Percentiles rank a stretch among this genome's conserved stretches.
These are phyloP conservation scores for Diploscapter pachys DNA, from an alignment of 1,140 invertebrate genomes.

Conservation along the genomic window DNA sequence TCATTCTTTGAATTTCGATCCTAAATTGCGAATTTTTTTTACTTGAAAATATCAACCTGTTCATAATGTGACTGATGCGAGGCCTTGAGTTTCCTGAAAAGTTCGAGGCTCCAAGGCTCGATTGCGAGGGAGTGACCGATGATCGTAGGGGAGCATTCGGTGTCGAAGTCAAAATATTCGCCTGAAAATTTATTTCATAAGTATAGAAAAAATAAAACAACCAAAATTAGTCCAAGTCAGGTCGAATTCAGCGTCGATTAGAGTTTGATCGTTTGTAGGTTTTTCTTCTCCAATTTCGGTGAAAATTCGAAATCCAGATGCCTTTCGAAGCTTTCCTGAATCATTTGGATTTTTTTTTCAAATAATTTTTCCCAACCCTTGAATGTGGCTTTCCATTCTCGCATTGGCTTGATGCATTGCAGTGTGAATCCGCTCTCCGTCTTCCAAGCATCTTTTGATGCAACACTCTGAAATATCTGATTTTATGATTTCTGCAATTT, in stretches of 20 bases:
- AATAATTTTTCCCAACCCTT: constrained; percentile 18
- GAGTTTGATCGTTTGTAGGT: not conserved
- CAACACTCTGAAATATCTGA: too few species aligned
- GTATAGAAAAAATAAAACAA: not conserved
- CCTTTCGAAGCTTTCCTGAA: not conserved
- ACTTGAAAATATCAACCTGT: constrained; percentile 1
- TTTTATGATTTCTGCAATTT: too few species aligned
- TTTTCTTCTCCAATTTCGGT: constrained; percentile 33
- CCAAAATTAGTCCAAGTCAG: constrained; percentile 44
- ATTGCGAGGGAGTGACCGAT: constrained; percentile 44
- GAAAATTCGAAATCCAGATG: constrained; percentile 15
- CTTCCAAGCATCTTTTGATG: constrained; percentile 25
- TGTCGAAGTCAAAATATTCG: constrained; percentile 49
- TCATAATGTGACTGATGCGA: constrained; percentile 49
- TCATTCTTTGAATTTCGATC: too few species aligned
- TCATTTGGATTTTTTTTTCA: constrained; percentile 1
- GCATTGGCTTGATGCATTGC: constrained; percentile 43
- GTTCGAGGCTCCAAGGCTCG: constrained; percentile 41
- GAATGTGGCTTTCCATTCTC: constrained; percentile 43
- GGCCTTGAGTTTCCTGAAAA: constrained; percentile 42
- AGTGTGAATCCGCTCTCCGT: constrained; percentile 44
- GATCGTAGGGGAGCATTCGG: constrained; percentile 38
- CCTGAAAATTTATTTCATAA: constrained; percentile 21
- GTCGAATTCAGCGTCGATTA: constrained; percentile 37
- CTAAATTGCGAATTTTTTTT: not conserved